phyloP scores from a whole-genome alignment of 2,113 vertebrate genomes.

The Isichthys henryi region DNA sequence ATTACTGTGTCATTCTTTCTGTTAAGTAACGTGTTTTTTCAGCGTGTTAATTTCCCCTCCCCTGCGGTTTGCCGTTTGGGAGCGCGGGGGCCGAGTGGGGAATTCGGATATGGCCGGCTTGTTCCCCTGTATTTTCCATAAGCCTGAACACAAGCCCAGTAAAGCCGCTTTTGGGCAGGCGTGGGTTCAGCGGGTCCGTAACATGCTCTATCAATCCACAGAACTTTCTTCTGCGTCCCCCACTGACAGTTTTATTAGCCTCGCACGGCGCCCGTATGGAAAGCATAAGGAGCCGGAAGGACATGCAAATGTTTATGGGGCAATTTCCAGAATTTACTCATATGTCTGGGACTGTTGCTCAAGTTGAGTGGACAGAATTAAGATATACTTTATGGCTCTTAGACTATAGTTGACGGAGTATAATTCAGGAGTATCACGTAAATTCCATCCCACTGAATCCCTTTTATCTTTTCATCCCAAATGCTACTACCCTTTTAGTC shows the following conservation, averaged over 20 bases:
- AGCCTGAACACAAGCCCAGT: background rate
- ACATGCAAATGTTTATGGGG: background rate
- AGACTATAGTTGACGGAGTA: background rate
- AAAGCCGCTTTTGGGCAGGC: constrained; percentile 8
- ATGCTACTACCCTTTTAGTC: background rate
- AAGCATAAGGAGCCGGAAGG: background rate
- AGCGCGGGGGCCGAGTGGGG: background rate
- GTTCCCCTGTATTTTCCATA: background rate
- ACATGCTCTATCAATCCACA: background rate
- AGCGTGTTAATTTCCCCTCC: background rate
- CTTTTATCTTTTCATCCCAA: background rate
- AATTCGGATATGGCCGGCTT: constrained; percentile 5
- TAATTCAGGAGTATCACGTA: background rate
- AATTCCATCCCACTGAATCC: background rate
- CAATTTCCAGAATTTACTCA: background rate
- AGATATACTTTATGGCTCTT: constrained; percentile 4
- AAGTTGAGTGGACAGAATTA: background rate
- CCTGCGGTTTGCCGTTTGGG: background rate
- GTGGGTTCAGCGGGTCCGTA: background rate
- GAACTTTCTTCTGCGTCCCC: background rate
- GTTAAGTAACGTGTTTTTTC: background rate
- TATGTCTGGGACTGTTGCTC: background rate
- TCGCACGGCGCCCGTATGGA: background rate
- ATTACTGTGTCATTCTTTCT: background rate
- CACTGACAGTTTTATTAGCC: background rate